These are phyloP conservation scores for Leptosomus discolor DNA, from an alignment of 2,113 vertebrate species.

Conservation along the genomic window DNA sequence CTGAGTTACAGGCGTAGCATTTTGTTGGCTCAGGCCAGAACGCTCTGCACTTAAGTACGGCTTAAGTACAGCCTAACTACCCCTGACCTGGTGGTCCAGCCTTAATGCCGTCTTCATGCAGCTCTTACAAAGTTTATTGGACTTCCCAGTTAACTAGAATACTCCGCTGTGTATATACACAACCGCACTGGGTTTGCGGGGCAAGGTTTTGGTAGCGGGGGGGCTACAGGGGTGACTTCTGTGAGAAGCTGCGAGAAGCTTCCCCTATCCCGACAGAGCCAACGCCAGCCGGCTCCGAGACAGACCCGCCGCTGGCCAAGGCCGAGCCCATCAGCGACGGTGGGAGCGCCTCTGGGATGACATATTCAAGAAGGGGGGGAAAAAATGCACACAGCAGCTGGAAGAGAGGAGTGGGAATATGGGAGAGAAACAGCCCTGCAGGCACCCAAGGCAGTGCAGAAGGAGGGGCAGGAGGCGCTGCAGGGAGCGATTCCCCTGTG, in stretches of 20 bases:
- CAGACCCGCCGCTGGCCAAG: not conserved
- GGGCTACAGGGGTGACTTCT: not conserved
- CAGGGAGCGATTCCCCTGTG: not conserved
- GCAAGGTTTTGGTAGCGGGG: not conserved
- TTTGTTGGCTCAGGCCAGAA: not conserved
- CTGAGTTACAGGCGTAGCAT: not conserved
- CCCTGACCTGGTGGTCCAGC: constrained; percentile 32
- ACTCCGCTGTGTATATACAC: not conserved
- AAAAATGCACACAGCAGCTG: not conserved
- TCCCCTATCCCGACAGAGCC: not conserved
- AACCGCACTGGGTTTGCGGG: not conserved
- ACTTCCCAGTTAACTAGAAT: not conserved
- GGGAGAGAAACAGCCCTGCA: not conserved
- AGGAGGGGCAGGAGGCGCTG: not conserved
- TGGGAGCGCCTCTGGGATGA: not conserved
- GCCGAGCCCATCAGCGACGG: rapidly evolving
- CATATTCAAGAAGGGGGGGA: not conserved
- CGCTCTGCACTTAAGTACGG: not conserved
- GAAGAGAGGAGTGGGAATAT: not conserved
- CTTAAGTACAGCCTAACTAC: not conserved
- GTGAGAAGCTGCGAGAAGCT: not conserved
- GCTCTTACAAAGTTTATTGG: not conserved
- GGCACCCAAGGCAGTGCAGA: not conserved
- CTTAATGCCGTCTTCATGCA: not conserved
- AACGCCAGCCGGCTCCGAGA: not conserved